phyloP scores from a whole-genome alignment of 2,888 invertebrate species.

The Endomychus coccineus region DNA sequence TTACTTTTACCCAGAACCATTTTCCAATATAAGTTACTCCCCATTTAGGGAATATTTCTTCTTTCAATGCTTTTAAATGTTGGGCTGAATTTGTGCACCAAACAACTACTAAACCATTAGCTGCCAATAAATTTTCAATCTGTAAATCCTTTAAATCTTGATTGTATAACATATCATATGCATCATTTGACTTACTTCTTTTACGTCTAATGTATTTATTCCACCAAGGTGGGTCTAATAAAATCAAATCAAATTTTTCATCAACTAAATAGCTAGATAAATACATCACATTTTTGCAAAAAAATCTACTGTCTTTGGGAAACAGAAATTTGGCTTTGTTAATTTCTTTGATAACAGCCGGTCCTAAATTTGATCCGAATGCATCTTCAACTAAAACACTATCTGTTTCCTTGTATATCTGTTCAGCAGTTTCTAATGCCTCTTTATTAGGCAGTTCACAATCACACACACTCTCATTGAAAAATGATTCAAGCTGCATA shows the following conservation, averaged over 20 bases:
- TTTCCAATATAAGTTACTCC: slow-evolving; percentile 60
- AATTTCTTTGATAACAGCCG: slow-evolving; percentile 47
- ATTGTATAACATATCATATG: slow-evolving; percentile 72
- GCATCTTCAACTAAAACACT: slow-evolving; percentile 31
- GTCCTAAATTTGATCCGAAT: slow-evolving; percentile 51
- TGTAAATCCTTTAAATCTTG: slow-evolving; percentile 66
- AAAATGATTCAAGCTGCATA: slow-evolving; percentile 23
- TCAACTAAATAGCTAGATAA: slow-evolving; percentile 46
- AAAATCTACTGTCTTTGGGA: slow-evolving; percentile 60
- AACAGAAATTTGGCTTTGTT: slow-evolving; percentile 52
- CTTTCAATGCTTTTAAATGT: slow-evolving; percentile 59
- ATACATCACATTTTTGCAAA: slow-evolving; percentile 57
- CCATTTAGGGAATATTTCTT: slow-evolving; percentile 75
- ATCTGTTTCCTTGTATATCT: slow-evolving; percentile 23
- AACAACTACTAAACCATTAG: slow-evolving; percentile 65
- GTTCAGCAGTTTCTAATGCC: slow-evolving; percentile 26
- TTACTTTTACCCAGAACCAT: slow-evolving; percentile 89
- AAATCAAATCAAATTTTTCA: slow-evolving; percentile 65
- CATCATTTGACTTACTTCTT: slow-evolving; percentile 56
- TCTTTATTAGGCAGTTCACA: slow-evolving; percentile 13
- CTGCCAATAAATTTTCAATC: slow-evolving; percentile 53
- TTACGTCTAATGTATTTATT: slow-evolving; percentile 87
- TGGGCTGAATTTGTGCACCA: slow-evolving; percentile 88
- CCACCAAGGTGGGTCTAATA: slow-evolving; percentile 95
- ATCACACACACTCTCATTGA: slow-evolving; percentile 7